Conservation (phyloP, 2,797 vertebrate species). For the Loris lydekkerianus region DNA sequence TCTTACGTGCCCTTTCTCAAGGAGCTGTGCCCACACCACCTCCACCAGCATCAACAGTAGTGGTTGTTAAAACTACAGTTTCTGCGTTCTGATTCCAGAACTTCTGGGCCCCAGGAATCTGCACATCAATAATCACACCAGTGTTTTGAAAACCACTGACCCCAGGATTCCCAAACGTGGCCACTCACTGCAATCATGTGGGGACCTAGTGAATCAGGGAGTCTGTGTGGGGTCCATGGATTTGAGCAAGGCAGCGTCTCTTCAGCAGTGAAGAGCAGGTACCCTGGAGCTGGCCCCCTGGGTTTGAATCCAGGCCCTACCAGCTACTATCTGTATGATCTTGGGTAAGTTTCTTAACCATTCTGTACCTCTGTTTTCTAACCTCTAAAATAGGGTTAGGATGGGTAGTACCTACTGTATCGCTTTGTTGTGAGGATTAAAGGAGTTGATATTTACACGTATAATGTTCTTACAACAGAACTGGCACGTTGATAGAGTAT, state of each 20-base stretch:
- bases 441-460: background rate
- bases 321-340: background rate
- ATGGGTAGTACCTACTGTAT: background rate
- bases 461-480: background rate
- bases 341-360: slow-evolving; percentile 35
- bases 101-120: background rate
- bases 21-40: background rate
- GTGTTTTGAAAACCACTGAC: background rate
- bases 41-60: background rate
- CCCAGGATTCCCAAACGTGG: background rate
- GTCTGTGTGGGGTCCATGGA: background rate
- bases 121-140: background rate
- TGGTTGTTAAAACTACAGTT: background rate
- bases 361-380: background rate
- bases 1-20: background rate
- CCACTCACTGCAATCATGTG: background rate
- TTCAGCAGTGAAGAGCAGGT: background rate
- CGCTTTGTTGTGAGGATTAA: background rate
- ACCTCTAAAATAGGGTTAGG: background rate
- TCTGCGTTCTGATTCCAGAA: slow-evolving; percentile 58
- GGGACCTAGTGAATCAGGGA: background rate
- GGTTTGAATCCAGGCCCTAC: background rate
- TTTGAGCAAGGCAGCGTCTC: background rate
- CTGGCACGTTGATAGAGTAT: no score
- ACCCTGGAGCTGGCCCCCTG: background rate